These are phyloP conservation scores for Percopsis transmontana DNA, from an alignment of 2,113 vertebrate genomes.

Conservation along the genomic window DNA sequence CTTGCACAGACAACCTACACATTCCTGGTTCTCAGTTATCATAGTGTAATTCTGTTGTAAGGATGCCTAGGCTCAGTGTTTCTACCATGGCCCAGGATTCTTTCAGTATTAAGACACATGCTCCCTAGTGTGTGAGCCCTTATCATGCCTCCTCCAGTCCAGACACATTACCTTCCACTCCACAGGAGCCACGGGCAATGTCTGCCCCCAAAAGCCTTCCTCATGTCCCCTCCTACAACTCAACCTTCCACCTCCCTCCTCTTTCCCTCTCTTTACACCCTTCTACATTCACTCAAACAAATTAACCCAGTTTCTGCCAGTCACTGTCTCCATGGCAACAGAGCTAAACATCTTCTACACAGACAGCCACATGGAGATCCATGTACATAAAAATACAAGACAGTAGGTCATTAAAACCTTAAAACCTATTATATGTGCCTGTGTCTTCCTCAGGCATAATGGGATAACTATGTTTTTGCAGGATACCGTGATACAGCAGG, in stretches of 20 bases:
- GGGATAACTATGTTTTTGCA: no score
- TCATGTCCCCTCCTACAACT: slow-evolving; percentile 20
- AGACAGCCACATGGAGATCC: not conserved
- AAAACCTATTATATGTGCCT: no score
- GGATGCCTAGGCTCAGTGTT: not conserved
- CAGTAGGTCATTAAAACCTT: no score
- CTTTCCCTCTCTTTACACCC: slow-evolving; percentile 14
- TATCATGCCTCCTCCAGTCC: slow-evolving; percentile 57
- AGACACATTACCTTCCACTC: slow-evolving; percentile 77
- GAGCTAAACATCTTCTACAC: slow-evolving; percentile 21
- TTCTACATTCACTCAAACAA: slow-evolving; percentile 11
- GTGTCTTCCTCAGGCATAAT: no score
- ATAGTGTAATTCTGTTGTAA: no score
- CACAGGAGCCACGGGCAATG: slow-evolving; percentile 60
- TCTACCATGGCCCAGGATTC: not conserved
- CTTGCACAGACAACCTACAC: no score
- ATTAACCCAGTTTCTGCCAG: slow-evolving; percentile 66
- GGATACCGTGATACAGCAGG: no score
- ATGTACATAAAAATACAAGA: slow-evolving; percentile 8
- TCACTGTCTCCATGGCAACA: slow-evolving; percentile 48
- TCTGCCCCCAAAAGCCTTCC: slow-evolving; percentile 45
- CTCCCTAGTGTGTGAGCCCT: slow-evolving; percentile 25
- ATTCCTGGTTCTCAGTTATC: not conserved
- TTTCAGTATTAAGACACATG: slow-evolving; percentile 7
- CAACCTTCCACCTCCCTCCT: slow-evolving; percentile 44